Conservation (phyloP, 2,113 vertebrate genomes). For the Helogale parvula region DNA sequence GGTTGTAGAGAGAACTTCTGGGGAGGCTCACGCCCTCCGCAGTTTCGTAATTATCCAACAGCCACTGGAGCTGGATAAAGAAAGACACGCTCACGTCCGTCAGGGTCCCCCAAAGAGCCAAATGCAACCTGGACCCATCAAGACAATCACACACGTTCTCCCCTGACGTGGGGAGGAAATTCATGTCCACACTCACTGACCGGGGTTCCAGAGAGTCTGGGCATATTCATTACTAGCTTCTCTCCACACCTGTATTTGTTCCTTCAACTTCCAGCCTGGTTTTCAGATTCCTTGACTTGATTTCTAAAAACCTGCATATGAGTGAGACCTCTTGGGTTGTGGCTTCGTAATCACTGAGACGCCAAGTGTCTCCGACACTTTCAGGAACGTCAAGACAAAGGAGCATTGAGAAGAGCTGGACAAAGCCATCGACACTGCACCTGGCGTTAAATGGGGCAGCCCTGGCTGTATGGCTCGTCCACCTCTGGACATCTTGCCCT, state of each 20-base stretch:
- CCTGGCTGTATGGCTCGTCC: background rate
- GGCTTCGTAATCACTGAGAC: background rate
- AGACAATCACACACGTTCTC: background rate
- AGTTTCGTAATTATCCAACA: conserved; percentile 98
- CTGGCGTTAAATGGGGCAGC: background rate
- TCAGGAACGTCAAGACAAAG: background rate
- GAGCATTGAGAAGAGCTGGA: rapidly evolving
- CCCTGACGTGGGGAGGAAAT: background rate
- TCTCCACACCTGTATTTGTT: background rate
- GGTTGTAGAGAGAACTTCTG: conserved; percentile 96
- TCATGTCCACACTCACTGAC: background rate
- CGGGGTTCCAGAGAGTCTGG: background rate
- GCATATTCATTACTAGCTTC: background rate
- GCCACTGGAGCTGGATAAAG: conserved; percentile 93
- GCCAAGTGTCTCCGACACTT: background rate
- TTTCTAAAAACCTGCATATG: background rate
- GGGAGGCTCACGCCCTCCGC: conserved; percentile 97
- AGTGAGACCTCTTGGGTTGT: background rate
- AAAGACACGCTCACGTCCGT: background rate
- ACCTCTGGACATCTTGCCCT: background rate
- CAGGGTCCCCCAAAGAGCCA: background rate
- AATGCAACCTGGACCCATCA: rapidly evolving
- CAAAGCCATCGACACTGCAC: rapidly evolving
- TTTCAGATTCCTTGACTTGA: background rate
- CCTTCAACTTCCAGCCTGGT: background rate